phyloP scores from a whole-genome alignment of 2,888 invertebrate genomes.

The Caenorhabditis uteleia region DNA sequence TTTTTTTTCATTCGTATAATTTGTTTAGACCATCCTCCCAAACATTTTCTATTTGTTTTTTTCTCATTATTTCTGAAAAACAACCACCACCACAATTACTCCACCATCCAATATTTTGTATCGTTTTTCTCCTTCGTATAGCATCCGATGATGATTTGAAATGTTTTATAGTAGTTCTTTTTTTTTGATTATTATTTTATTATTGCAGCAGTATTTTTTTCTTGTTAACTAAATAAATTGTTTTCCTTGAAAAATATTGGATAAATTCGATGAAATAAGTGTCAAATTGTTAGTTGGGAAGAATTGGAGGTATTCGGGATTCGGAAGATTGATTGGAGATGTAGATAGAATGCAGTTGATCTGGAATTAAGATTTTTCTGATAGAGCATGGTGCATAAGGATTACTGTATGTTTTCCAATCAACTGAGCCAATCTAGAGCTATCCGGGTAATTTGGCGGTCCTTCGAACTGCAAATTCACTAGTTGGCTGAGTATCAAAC shows the following conservation, averaged over 20 bases:
- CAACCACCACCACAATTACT: neutral
- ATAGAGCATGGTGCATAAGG: neutral
- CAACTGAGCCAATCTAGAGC: slow-evolving; percentile 44
- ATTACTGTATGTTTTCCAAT: slow-evolving; percentile 46
- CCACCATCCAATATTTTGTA: neutral
- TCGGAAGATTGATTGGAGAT: neutral
- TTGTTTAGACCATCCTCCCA: neutral
- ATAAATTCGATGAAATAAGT: neutral
- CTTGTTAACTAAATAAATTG: slow-evolving; percentile 14
- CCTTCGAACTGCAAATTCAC: slow-evolving; percentile 52
- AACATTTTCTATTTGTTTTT: neutral
- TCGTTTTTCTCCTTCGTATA: neutral
- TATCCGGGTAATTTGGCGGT: slow-evolving; percentile 46
- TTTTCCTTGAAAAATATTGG: slow-evolving; percentile 3
- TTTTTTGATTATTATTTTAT: slow-evolving; percentile 1
- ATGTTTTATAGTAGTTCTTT: neutral
- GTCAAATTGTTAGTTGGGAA: slow-evolving; percentile 13
- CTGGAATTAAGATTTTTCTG: slow-evolving; percentile 2
- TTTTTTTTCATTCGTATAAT: neutral
- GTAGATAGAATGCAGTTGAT: slow-evolving; percentile 3
- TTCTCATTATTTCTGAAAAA: neutral
- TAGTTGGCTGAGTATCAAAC: neutral
- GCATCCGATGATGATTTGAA: neutral
- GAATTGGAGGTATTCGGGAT: slow-evolving; percentile 29
- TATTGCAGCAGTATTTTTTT: slow-evolving; percentile 7